Evolutionary conservation across 2,113 vertebrate species (phyloP).

Genomic region (Eretmochelys imbricata): DNA sequence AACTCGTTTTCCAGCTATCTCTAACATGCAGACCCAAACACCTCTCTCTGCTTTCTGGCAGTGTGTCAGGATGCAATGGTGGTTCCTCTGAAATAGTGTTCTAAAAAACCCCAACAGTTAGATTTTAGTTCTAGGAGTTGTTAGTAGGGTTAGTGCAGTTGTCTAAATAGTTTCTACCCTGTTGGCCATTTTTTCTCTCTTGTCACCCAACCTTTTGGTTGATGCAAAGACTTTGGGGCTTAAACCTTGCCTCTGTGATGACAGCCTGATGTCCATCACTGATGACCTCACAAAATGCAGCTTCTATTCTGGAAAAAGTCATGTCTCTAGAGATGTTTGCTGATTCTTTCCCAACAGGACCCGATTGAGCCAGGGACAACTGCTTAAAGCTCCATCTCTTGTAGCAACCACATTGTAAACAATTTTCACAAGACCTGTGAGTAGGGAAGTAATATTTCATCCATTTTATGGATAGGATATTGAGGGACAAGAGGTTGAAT

Average conservation of each 20-base stretch:
- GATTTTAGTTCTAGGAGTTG: background rate
- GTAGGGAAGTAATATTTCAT: fast-evolving
- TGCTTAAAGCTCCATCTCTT: background rate
- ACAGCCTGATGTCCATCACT: fast-evolving
- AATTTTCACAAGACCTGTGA: fast-evolving
- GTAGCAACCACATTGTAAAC: fast-evolving
- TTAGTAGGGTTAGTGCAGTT: background rate
- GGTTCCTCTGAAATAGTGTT: background rate
- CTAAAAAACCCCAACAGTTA: background rate
- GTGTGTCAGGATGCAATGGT: background rate
- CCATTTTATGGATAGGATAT: fast-evolving
- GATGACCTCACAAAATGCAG: fast-evolving
- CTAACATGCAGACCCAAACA: background rate
- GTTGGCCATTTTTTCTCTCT: background rate
- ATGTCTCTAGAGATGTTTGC: background rate
- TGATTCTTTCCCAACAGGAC: background rate
- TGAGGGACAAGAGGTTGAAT: background rate
- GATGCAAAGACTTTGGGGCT: fast-evolving
- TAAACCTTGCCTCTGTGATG: background rate
- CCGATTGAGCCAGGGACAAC: background rate
- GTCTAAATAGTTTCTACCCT: background rate
- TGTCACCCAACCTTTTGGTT: background rate
- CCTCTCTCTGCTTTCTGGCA: background rate
- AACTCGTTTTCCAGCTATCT: background rate
- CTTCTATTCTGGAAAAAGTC: background rate